A percentile compares a stretch with the other conserved stretches of the same genome.
Evolutionary conservation across 2,888 invertebrate genomes (phyloP).

Genomic region (Pristionchus fissidentatus): DNA sequence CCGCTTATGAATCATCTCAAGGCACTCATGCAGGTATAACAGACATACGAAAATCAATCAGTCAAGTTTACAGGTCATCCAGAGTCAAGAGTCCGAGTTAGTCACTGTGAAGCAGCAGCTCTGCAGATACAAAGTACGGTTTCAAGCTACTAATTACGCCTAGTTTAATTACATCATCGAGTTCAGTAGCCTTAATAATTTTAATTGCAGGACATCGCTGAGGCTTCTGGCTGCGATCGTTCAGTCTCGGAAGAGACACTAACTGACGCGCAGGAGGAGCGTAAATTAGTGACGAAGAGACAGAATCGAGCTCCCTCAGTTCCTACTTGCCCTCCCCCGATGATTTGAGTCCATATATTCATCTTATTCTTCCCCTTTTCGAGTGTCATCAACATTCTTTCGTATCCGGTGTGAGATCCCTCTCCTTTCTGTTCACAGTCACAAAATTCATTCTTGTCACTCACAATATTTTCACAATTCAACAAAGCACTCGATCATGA

Average conservation of each 20-base stretch:
- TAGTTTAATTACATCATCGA: background rate
- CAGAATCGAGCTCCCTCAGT: slow-evolving; percentile 58
- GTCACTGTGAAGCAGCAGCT: slow-evolving; percentile 66
- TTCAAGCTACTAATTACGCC: background rate
- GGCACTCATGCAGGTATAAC: slow-evolving; percentile 69
- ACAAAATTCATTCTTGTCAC: background rate
- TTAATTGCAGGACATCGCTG: slow-evolving; percentile 59
- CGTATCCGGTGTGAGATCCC: background rate
- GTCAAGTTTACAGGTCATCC: slow-evolving; percentile 55
- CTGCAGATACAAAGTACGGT: slow-evolving; percentile 62
- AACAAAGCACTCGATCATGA: background rate
- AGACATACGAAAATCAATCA: background rate
- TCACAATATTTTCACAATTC: background rate
- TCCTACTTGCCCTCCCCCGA: slow-evolving; percentile 54
- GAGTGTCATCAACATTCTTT: slow-evolving; percentile 17
- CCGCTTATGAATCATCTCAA: slow-evolving; percentile 75
- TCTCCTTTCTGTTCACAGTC: background rate
- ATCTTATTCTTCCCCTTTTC: background rate
- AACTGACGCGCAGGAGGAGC: slow-evolving; percentile 61
- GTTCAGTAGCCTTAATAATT: background rate
- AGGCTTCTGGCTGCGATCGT: slow-evolving; percentile 62
- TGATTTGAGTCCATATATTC: background rate
- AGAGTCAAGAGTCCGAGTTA: slow-evolving; percentile 71
- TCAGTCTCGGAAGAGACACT: slow-evolving; percentile 72
- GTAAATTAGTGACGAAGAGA: slow-evolving; percentile 59